Evolutionary conservation across 2,797 vertebrate genomes (phyloP).

Genomic region (Syngnathus rostellatus): DNA sequence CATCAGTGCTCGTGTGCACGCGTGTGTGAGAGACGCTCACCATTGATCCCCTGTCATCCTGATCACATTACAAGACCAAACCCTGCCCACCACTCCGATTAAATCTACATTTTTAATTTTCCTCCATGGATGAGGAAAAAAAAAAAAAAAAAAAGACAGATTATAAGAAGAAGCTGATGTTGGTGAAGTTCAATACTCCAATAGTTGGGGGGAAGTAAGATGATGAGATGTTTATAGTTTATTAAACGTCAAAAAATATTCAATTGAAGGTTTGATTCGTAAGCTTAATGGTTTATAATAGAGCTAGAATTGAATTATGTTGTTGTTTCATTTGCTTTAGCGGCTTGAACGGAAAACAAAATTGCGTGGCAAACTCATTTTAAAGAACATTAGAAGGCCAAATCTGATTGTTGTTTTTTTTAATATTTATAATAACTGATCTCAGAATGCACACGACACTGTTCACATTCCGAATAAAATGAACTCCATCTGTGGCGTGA

Average conservation of each 20-base stretch:
- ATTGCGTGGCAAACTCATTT: neutral
- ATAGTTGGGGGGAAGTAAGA: neutral
- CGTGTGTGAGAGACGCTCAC: conserved; percentile 37
- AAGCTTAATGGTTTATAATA: neutral
- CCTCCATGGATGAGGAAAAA: conserved; percentile 66
- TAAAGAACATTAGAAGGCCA: neutral
- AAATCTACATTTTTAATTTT: conserved; percentile 98
- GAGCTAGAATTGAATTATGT: neutral
- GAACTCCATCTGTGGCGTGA: neutral
- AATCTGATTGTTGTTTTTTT: neutral
- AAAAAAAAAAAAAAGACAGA: conserved; percentile 6
- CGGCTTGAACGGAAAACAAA: neutral
- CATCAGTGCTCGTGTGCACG: conserved; percentile 32
- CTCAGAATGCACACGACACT: neutral
- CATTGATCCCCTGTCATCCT: conserved; percentile 87
- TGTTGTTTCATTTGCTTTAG: neutral
- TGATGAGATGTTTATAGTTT: neutral
- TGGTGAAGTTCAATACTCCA: neutral
- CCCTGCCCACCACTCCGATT: conserved; percentile 73
- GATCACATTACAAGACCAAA: conserved; percentile 80
- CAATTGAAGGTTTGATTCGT: neutral
- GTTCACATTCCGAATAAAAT: neutral
- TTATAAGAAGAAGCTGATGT: neutral
- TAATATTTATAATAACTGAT: neutral
- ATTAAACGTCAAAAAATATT: neutral